Evolutionary conservation across 2,113 vertebrate genomes (phyloP).

Genomic region (Castor canadensis): DNA sequence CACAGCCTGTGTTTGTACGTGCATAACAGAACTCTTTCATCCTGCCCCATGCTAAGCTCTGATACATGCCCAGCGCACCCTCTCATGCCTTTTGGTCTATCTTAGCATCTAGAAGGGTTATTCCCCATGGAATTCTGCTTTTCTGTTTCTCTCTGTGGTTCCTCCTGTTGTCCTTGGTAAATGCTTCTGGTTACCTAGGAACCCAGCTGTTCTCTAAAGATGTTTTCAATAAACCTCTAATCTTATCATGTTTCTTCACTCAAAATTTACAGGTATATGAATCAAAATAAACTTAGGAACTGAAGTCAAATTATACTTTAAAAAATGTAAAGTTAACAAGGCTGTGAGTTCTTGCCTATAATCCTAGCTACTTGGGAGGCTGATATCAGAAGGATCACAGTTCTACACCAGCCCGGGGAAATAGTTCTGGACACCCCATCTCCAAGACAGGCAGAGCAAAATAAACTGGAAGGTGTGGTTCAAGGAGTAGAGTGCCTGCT

Average conservation of each 20-base stretch:
- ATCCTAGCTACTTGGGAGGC: too few species aligned
- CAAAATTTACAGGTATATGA: not conserved
- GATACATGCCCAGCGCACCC: too few species aligned
- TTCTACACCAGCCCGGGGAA: too few species aligned
- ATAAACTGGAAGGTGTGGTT: too few species aligned
- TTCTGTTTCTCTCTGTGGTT: not conserved
- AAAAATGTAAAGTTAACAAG: too few species aligned
- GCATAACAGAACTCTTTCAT: not conserved
- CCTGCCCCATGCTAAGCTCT: not conserved
- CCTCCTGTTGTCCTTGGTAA: not conserved
- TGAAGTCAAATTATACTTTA: not conserved
- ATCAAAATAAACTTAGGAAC: not conserved
- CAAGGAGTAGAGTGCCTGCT: too few species aligned
- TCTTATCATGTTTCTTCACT: not conserved
- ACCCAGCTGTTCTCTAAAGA: not conserved
- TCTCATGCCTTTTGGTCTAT: not conserved
- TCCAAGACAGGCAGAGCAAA: too few species aligned
- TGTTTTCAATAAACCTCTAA: not conserved
- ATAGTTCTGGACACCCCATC: too few species aligned
- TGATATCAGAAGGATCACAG: too few species aligned
- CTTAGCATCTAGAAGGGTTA: not conserved
- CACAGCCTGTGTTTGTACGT: slow-evolving; percentile 2
- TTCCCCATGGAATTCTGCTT: not conserved
- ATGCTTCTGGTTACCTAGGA: not conserved
- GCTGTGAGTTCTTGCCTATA: too few species aligned